A percentile compares a stretch with the other conserved stretches of the same genome.
Conservation (phyloP, 2,797 vertebrate genomes). For the Orestias chungarensis region DNA sequence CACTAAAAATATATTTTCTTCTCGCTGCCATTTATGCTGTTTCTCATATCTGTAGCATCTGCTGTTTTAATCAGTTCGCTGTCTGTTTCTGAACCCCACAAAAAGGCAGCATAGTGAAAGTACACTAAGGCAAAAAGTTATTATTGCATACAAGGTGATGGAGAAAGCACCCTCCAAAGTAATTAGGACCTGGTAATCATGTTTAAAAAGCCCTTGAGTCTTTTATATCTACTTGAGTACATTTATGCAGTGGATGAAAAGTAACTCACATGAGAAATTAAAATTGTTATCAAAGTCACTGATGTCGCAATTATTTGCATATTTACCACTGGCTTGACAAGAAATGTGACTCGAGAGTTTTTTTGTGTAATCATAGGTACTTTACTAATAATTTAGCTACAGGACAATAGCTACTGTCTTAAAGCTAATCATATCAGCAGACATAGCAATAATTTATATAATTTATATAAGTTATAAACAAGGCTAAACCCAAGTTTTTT, state of each 20-base stretch:
- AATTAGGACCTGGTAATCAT: background rate
- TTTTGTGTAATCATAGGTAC: no score
- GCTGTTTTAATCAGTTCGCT: conserved; percentile 37
- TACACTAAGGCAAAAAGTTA: conserved; percentile 10
- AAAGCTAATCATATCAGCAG: no score
- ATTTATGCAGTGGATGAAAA: background rate
- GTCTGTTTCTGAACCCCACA: conserved; percentile 19
- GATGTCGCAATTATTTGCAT: background rate
- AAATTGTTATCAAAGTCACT: background rate
- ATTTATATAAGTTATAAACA: no score
- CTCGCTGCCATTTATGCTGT: conserved; percentile 11
- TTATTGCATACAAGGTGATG: conserved; percentile 2
- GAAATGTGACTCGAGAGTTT: no score
- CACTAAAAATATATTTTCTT: background rate
- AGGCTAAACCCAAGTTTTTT: no score
- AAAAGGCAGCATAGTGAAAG: conserved; percentile 12
- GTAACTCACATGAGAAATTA: background rate
- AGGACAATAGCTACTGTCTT: no score
- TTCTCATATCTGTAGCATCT: conserved; percentile 41
- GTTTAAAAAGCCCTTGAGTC: background rate
- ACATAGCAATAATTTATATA: no score
- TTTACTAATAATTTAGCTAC: no score
- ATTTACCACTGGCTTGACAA: background rate
- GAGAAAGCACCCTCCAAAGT: background rate
- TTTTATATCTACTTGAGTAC: background rate